Evolutionary conservation across 2,888 invertebrate species (phyloP), one percentile per base, ranked within the genome.

Genomic region (Cheilosia scutellata): DNA sequence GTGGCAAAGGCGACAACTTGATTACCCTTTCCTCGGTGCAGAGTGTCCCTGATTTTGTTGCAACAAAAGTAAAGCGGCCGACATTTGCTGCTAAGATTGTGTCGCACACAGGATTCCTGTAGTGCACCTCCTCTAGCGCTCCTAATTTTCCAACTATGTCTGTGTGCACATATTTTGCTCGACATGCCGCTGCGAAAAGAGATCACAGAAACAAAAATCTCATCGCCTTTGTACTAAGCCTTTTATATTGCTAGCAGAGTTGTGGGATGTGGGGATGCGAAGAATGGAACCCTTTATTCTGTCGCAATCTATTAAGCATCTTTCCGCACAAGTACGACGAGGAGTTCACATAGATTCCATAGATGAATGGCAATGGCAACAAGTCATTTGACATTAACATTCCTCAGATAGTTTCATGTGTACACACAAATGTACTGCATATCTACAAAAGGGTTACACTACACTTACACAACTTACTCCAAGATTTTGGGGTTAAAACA

Each of bases 331-430:
- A 20, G 33, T 33, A 20, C 11, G 25, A 7, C 16, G 25, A 9
- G 40, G 33, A n/a, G 55, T 33, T 58, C 51, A 58, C 65, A 79
- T 53, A 47, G 37, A 57, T 51, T n/a, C 20, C 68, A 58, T 75
- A 80, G 51, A 63, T 60, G 65, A 79, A 44, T 53, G 42, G 71
- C 82, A 79, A 44, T 53, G 42, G 71, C 82, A 86, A 86, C 82
- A 86, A 86, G 86, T 86, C 71, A 86, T 86, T 82, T 82, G 76
- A 71, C 76, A 68, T 86, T 77, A 68, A 86, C 65, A 86, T 86
- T 86, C 86, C 66, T 62, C 16, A 53, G 76, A 86, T 86, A 82
- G 76, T 82, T 86, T 51, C 53, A 20, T 58, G 51, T 13, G 37
- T 37, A 57, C 29, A 40, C 44, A 44, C 16, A 25, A 40, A 25